These are phyloP conservation scores for Microplitis deprimator DNA, from an alignment of 2,888 invertebrate species.

Conservation along the genomic window DNA sequence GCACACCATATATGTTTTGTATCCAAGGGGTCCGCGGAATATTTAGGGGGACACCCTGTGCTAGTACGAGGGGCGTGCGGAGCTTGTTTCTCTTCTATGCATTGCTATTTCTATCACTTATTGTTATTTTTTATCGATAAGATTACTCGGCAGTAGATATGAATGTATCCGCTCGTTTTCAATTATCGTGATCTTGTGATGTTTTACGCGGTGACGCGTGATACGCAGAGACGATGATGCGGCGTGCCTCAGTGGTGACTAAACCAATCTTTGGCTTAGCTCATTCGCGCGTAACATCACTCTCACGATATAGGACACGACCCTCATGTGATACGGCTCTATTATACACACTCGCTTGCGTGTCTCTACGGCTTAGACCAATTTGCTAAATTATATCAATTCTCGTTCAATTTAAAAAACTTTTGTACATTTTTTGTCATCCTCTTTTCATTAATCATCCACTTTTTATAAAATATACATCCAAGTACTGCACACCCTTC, in stretches of 20 bases:
- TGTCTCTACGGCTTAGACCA: slow-evolving; percentile 47
- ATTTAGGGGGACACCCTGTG: neutral
- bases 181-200: slow-evolving; percentile 24
- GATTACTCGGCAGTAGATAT: slow-evolving; percentile 45
- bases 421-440: slow-evolving; percentile 20
- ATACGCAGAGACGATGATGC: slow-evolving; percentile 58
- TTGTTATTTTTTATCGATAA: neutral
- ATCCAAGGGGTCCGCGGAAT: neutral
- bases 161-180: slow-evolving; percentile 34
- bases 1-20: neutral
- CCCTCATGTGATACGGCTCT: slow-evolving; percentile 20
- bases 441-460: neutral
- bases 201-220: slow-evolving; percentile 68
- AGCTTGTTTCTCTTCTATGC: neutral
- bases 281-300: slow-evolving; percentile 63
- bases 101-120: neutral
- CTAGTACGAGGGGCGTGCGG: neutral
- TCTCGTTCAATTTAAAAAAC: slow-evolving; percentile 18
- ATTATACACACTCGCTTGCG: slow-evolving; percentile 27
- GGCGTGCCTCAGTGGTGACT: slow-evolving; percentile 70
- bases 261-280: slow-evolving; percentile 71
- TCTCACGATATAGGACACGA: slow-evolving; percentile 14
- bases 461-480: no score
- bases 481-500: no score
- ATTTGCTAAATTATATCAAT: slow-evolving; percentile 67